phyloP scores from a whole-genome alignment of 92 coral and sea anemone species.

The Zoanthus gigantus region DNA sequence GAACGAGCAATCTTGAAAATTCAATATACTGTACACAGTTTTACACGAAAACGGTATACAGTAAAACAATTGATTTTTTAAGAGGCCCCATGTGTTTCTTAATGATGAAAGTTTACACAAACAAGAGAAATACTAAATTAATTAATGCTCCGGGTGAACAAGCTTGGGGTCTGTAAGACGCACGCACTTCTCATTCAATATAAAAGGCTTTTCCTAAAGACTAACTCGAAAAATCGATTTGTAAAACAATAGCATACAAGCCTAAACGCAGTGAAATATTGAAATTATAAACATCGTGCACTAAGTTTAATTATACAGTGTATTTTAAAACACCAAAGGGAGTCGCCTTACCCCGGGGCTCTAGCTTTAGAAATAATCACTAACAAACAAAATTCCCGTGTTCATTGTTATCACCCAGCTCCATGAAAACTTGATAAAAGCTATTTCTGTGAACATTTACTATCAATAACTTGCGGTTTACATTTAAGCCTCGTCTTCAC shows the following conservation, averaged over 20 bases:
- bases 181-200: background rate
- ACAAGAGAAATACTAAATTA: background rate
- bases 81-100: constrained; percentile 12
- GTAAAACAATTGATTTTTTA: constrained; percentile 22
- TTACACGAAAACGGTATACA: constrained; percentile 12
- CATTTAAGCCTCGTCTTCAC: no score
- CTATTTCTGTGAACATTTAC: background rate
- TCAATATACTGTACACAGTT: constrained; percentile 20
- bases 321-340: constrained; percentile 4
- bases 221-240: background rate
- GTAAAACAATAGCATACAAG: background rate
- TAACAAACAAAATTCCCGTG: background rate
- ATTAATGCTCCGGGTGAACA: background rate
- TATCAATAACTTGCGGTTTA: no score
- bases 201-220: background rate
- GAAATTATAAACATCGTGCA: background rate
- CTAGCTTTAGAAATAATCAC: background rate
- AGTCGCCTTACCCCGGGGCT: constrained; percentile 18
- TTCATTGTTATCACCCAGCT: background rate
- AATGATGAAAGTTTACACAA: constrained; percentile 44
- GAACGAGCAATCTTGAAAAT: background rate
- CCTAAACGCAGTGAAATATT: background rate
- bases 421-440: background rate
- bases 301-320: background rate
- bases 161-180: background rate